Conservation (phyloP, 1,140 invertebrate species). For the Copidosoma floridanum region DNA sequence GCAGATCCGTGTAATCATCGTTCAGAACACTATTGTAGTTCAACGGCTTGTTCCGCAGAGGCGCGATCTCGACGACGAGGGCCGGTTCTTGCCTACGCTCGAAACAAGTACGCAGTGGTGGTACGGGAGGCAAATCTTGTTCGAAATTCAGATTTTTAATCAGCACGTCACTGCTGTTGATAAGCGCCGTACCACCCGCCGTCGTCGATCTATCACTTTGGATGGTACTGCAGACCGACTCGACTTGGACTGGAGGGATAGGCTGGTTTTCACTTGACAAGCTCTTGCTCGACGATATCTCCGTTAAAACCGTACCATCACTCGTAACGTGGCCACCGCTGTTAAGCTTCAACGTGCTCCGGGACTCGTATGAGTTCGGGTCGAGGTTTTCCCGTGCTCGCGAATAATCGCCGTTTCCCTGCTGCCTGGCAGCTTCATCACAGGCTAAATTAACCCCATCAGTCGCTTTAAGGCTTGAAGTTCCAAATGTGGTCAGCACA, state of each 20-base stretch:
- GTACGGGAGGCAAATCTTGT: constrained; percentile 35
- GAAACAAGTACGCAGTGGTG: constrained; percentile 14
- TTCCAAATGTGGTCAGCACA: neutral
- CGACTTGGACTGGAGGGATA: no score
- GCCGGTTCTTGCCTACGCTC: constrained; percentile 16
- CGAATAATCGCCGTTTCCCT: neutral
- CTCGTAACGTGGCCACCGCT: no score
- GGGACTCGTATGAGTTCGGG: neutral
- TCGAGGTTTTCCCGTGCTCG: neutral
- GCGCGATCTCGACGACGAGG: constrained; percentile 8
- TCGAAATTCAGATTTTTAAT: constrained; percentile 45
- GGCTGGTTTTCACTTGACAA: neutral
- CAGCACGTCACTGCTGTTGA: constrained; percentile 43
- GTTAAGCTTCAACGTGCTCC: neutral
- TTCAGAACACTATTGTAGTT: constrained; percentile 42
- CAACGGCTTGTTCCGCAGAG: constrained; percentile 20
- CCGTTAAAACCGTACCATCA: neutral
- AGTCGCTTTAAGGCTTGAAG: neutral
- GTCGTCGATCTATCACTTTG: neutral
- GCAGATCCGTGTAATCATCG: constrained; percentile 38
- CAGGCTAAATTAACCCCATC: neutral
- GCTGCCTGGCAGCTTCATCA: neutral
- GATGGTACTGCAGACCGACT: no score
- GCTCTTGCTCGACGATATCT: neutral
- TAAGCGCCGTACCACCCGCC: constrained; percentile 23